Evolutionary conservation across 2,113 vertebrate species (phyloP), one percentile per base, ranked within the genome.

Genomic region (Colaptes auratus): DNA sequence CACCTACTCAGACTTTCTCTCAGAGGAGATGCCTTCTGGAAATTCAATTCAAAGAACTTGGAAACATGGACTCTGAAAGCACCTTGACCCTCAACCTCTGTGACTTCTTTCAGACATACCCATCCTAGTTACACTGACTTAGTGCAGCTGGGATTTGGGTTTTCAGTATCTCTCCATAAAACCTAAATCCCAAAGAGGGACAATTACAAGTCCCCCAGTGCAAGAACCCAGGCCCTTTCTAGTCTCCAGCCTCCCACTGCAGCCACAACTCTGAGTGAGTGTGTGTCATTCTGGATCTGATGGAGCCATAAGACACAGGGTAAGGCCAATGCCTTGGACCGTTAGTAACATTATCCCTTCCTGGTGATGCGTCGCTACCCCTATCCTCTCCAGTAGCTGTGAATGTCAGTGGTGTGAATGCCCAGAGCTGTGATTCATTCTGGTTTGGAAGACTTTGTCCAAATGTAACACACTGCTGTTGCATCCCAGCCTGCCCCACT

Each of bases 181-280:
- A 17, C 60, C 48, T 33, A 27, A 52, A 70, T 31, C 30, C 53
- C 69, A 24, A 33, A 48, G 24, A 36, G 33, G 21, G 36, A 23
- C 25, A 46, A n/a, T 25, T 48, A 33, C 31, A 23, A 18, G 33
- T 36, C 31, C 48, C 1, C 27, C n/a, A 42, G 52, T 6, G 33
- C 48, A 64, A 58, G 67, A 86, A 65, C n/a, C 12, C 44, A 30
- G 55, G 2, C 15, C 16, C 19, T 35, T 7, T 44, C 8, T 44
- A 3, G 30, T 81, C 23, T 30, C 16, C 25, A 39, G 10, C 13
- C 42, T 78, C 48, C 46, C 33, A 16, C 1, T 2, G 4, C 30
- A 52, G 36, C 14, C 1, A 0, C 19, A 24, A 1, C 9, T 3
- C 56, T 28, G 52, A 55, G 24, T 0, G 6, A 52, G 25, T 0